phyloP scores from a whole-genome alignment of 2,888 invertebrate genomes.

The Volucella zonaria region DNA sequence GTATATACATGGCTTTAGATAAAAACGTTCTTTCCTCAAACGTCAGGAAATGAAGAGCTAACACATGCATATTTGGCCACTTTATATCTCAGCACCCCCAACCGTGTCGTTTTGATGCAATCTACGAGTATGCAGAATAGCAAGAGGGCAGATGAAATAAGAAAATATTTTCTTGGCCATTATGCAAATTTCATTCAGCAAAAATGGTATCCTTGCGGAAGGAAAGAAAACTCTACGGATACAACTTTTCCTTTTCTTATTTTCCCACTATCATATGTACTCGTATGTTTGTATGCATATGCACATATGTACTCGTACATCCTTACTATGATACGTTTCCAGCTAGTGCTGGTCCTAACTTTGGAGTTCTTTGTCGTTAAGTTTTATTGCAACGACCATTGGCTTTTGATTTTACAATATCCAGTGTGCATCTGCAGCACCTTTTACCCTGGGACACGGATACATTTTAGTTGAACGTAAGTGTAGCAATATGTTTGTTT shows the following conservation, averaged over 20 bases:
- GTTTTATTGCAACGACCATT: conserved; percentile 72
- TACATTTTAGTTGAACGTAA: conserved; percentile 18
- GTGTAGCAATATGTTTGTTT: conserved; percentile 60
- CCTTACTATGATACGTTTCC: background rate
- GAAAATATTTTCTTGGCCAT: conserved; percentile 73
- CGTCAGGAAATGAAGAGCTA: too few species aligned
- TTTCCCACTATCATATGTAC: conserved; percentile 1
- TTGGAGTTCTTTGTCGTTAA: conserved; percentile 68
- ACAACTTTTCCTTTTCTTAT: conserved; percentile 31
- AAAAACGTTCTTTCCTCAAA: background rate
- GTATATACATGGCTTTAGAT: too few species aligned
- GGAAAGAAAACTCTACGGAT: conserved; percentile 29
- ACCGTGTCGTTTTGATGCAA: conserved; percentile 67
- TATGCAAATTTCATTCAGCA: conserved; percentile 73
- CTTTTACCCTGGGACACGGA: conserved; percentile 36
- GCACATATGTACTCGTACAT: background rate
- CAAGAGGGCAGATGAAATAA: conserved; percentile 60
- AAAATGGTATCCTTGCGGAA: conserved; percentile 51
- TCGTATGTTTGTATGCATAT: too few species aligned
- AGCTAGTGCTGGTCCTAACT: conserved; percentile 41
- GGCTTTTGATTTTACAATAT: conserved; percentile 68
- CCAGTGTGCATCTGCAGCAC: conserved; percentile 40
- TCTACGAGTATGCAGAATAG: conserved; percentile 64
- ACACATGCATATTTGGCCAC: conserved; percentile 54
- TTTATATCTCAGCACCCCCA: conserved; percentile 59